phyloP scores from a whole-genome alignment of 2,113 vertebrate genomes.

The Tragelaphus imberbis region DNA sequence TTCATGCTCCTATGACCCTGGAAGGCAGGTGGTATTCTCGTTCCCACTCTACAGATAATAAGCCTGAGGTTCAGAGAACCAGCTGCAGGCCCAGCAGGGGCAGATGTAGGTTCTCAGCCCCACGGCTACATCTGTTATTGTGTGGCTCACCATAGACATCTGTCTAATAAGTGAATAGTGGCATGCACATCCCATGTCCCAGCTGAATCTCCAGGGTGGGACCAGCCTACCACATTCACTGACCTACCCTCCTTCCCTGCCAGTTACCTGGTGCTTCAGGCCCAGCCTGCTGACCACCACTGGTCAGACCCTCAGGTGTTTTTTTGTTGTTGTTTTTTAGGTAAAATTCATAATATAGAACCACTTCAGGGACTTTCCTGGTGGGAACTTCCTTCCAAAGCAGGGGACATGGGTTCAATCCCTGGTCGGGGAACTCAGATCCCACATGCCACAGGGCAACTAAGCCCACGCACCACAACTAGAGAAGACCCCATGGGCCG shows the following conservation, averaged over 20 bases:
- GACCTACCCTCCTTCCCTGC: not conserved
- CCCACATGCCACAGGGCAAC: not conserved
- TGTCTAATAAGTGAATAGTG: no score
- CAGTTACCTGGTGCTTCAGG: not conserved
- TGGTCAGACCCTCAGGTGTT: not conserved
- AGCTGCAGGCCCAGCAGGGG: not conserved
- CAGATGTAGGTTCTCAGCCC: not conserved
- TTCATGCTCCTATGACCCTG: not conserved
- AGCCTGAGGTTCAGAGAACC: not conserved
- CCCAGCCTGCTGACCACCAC: not conserved
- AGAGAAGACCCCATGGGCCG: not conserved
- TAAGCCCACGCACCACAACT: not conserved
- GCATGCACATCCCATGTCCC: no score
- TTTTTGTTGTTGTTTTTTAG: not conserved
- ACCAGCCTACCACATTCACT: not conserved
- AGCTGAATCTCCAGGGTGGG: not conserved
- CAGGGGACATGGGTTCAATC: not conserved
- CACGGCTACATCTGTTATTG: fast-evolving
- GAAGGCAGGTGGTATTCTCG: not conserved
- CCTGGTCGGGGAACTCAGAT: not conserved
- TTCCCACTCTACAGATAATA: not conserved
- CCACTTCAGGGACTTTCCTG: not conserved
- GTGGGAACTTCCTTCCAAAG: not conserved
- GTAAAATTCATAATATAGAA: not conserved
- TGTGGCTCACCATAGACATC: not conserved